These are phyloP conservation scores for Zonitis immaculata DNA, from an alignment of 2,888 invertebrate species.

Conservation along the genomic window DNA sequence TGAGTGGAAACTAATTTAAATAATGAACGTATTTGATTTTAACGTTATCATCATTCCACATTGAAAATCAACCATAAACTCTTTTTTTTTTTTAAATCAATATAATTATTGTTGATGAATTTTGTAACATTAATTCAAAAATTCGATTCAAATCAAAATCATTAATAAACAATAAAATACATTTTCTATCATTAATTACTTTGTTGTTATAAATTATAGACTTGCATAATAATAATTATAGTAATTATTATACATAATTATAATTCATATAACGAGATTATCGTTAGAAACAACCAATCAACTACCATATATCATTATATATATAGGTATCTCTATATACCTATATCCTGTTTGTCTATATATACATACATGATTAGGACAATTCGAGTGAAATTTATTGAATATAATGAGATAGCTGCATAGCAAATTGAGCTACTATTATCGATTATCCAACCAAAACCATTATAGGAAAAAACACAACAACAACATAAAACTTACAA, in stretches of 20 bases:
- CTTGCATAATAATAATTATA: constrained; percentile 21
- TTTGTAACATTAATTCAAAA: background rate
- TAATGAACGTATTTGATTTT: too few species aligned
- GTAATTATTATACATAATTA: too few species aligned
- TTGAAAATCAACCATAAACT: background rate
- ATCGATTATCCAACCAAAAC: constrained; percentile 1
- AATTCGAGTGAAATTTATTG: constrained; percentile 11
- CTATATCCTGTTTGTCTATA: too few species aligned
- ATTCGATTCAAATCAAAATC: constrained; percentile 17
- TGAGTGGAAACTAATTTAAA: too few species aligned
- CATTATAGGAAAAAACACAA: background rate
- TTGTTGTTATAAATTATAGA: constrained; percentile 21
- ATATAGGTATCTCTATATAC: too few species aligned
- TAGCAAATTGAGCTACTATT: background rate
- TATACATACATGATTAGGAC: too few species aligned
- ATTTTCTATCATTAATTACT: constrained; percentile 20
- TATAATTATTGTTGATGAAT: background rate
- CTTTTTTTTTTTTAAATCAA: background rate
- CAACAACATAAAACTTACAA: background rate
- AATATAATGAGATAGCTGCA: constrained; percentile 1
- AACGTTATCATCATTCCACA: background rate
- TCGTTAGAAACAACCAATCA: constrained; percentile 4
- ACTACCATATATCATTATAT: background rate
- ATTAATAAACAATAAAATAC: constrained; percentile 21
- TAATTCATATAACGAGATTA: constrained; percentile 17